Percentiles rank a stretch among this genome's conserved stretches.
Conservation (phyloP, 2,888 invertebrate species). For the Eupithecia centaureata region DNA sequence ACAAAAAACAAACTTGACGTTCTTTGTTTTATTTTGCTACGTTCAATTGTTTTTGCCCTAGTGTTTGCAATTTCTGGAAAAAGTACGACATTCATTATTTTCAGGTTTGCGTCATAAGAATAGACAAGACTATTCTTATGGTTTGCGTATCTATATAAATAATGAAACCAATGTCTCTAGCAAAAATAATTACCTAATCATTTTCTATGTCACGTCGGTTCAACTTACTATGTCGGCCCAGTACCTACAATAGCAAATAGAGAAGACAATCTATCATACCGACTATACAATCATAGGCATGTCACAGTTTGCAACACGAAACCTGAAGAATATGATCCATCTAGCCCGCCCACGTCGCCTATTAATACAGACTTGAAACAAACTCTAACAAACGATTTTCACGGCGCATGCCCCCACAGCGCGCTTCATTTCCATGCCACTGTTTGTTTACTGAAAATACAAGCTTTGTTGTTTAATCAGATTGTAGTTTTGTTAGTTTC, state of each 20-base stretch:
- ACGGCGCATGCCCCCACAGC: conserved; percentile 51
- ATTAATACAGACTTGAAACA: conserved; percentile 65
- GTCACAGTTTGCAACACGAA: conserved; percentile 5
- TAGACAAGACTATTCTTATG: no score
- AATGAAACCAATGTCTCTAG: no score
- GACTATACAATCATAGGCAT: background rate
- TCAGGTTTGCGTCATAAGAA: no score
- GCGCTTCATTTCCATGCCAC: conserved; percentile 56
- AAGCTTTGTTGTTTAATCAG: conserved; percentile 71
- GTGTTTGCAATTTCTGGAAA: background rate
- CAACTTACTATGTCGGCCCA: no score
- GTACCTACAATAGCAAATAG: background rate
- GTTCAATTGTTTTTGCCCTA: background rate
- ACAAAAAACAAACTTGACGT: conserved; percentile 7
- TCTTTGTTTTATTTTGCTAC: background rate
- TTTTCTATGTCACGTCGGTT: background rate
- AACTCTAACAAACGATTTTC: conserved; percentile 72
- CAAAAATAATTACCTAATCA: background rate
- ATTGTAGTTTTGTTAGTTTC: conserved; percentile 27
- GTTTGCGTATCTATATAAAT: no score
- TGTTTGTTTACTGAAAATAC: conserved; percentile 77
- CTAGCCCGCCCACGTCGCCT: conserved; percentile 59
- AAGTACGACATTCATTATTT: no score
- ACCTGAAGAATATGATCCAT: conserved; percentile 47
- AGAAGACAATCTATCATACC: background rate